Base-by-base conservation (phyloP, 2,797 vertebrate species). In the Agapornis canus region DNA sequence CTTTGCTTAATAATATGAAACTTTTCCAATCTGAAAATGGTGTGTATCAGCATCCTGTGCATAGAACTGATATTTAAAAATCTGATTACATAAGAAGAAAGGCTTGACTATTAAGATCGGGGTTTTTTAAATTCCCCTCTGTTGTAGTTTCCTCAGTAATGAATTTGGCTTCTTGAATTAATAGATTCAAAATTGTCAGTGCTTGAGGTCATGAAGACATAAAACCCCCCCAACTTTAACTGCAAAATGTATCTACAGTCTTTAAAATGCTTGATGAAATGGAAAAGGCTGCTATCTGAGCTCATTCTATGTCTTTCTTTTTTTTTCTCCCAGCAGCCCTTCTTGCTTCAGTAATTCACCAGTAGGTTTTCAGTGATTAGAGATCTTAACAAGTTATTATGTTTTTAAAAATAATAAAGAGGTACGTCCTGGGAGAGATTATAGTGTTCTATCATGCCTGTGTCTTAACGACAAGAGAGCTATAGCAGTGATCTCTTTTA, bases 271-370 rank as follows among this genome's bases (percentile, higher is more conserved):
- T 68, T 56, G 29, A 83, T 68, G 15, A 86, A 94, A 69, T 90
- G 65, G 52, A 66, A 75, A 59, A 88, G 89, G 78, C 92, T 96
- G 81, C 86, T 91, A 1, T 72, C 32, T 76, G 40, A 88, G 76
- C 23, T 88, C 7, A 39, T 11, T 56, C 5, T 56, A 17, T 51
- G 10, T 63, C 5, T 7, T 82, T 54, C 40, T 47, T 77, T 10
- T 6, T 19, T 23, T 31, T 25, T 43, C 57, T 70, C 68, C n/a
- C 83, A 92, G 76, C 84, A 94, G 92, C 81, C 60, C 7, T 75
- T 83, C 64, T 96, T 40, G 97, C 97, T 98, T 98, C 97, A 97
- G 97, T 98, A 97, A 97, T 97, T 98, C 98, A 98, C 88, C 97
- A 98, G 96, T 98, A 98, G 98, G 97, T 98, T 98, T 98, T 98